Evolutionary conservation across 2,797 vertebrate species (phyloP).

Genomic region (Alosa sapidissima): DNA sequence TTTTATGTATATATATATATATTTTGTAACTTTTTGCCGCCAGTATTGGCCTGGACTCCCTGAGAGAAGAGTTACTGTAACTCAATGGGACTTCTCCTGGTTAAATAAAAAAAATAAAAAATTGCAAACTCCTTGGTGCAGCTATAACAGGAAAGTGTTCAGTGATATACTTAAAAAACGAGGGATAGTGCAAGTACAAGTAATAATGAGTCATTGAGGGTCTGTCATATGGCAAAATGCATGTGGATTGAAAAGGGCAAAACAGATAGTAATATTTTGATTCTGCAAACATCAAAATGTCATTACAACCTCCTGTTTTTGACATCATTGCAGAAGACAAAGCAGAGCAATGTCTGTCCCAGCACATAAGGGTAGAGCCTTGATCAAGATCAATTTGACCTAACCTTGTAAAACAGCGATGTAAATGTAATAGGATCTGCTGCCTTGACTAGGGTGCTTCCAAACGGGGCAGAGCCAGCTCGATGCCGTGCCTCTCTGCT

Average conservation of each 20-base stretch:
- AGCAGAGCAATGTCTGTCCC: not conserved
- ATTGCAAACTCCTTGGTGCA: no score
- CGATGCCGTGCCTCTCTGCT: constrained; percentile 30
- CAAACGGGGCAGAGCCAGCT: not conserved
- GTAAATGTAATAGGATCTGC: constrained; percentile 31
- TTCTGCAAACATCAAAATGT: not conserved
- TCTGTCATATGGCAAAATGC: no score
- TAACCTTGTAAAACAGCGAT: constrained; percentile 19
- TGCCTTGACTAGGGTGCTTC: constrained; percentile 17
- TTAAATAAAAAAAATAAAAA: no score
- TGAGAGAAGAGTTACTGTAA: no score
- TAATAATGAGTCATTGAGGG: not conserved
- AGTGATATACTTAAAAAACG: not conserved
- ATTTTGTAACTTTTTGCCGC: no score
- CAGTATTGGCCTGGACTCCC: no score
- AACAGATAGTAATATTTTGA: not conserved
- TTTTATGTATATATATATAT: no score
- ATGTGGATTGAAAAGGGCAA: no score
- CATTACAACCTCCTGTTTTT: not conserved
- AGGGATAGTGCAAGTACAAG: not conserved
- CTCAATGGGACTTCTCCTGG: no score
- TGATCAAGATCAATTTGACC: constrained; percentile 23
- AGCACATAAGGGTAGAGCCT: not conserved
- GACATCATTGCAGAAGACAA: not conserved
- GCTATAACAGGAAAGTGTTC: not conserved